Percentiles rank a stretch among this genome's conserved stretches.
Conservation (phyloP, 2,797 vertebrate species). For the Gouania willdenowi region DNA sequence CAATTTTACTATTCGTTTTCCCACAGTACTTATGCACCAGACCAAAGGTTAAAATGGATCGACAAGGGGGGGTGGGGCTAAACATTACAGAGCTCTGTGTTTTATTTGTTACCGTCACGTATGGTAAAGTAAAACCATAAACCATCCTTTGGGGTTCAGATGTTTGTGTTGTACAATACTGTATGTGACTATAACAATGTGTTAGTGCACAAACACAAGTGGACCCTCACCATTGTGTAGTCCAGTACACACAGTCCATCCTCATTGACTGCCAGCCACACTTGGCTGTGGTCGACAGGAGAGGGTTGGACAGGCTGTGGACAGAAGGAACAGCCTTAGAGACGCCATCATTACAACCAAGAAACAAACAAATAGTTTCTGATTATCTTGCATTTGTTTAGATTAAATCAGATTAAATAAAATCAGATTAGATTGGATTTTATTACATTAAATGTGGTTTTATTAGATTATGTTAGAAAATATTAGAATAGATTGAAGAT, state of each 20-base stretch:
- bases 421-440: too few species aligned
- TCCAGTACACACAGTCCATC: conserved; percentile 90
- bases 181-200: too few species aligned
- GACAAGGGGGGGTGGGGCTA: conserved; percentile 15
- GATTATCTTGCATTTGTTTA: too few species aligned
- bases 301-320: conserved; percentile 82
- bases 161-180: neutral
- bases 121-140: conserved; percentile 25
- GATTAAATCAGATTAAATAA: too few species aligned
- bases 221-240: conserved; percentile 84
- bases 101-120: conserved; percentile 27
- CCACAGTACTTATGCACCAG: conserved; percentile 20
- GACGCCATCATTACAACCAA: neutral
- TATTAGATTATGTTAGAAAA: too few species aligned
- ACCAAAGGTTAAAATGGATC: conserved; percentile 42
- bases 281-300: conserved; percentile 71
- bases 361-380: too few species aligned
- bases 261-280: conserved; percentile 94
- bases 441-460: too few species aligned
- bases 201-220: neutral
- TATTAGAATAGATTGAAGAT: too few species aligned
- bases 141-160: conserved; percentile 30
- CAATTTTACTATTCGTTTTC: conserved; percentile 24
- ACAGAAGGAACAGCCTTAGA: conserved; percentile 19
- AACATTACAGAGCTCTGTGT: conserved; percentile 61